These are phyloP conservation scores for Schizopygopsis malacanthus DNA, from an alignment of 2,797 vertebrate species.

Conservation along the genomic window DNA sequence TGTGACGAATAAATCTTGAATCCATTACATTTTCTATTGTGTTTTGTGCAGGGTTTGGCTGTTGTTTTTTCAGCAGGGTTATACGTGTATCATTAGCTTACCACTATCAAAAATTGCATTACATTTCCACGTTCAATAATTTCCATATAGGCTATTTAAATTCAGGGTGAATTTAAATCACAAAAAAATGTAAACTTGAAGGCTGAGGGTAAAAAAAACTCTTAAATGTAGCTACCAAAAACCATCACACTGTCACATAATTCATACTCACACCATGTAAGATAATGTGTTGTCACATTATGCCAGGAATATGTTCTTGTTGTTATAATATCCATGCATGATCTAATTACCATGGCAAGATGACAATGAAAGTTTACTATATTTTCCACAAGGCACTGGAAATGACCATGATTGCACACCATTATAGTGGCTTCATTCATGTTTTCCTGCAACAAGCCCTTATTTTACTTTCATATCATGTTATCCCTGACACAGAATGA, in stretches of 20 bases:
- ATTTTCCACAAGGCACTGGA: conserved; percentile 2
- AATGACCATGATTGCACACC: conserved; percentile 29
- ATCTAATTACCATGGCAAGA: conserved; percentile 7
- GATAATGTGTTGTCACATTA: background rate
- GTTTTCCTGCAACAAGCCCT: background rate
- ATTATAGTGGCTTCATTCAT: conserved; percentile 4
- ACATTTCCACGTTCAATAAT: background rate
- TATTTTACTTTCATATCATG: conserved; percentile 38
- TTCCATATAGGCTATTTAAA: background rate
- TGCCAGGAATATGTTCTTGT: conserved; percentile 11
- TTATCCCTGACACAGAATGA: conserved; percentile 2
- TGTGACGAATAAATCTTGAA: too few relatives aligned
- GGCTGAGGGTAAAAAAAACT: background rate
- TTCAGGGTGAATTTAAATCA: background rate
- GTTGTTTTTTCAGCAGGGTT: too few relatives aligned
- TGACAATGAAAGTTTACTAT: background rate
- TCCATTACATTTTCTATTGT: too few relatives aligned
- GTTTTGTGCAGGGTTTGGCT: too few relatives aligned
- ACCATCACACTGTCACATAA: background rate
- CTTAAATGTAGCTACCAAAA: background rate
- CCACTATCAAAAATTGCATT: background rate
- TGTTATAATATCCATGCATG: background rate
- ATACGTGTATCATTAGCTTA: too few relatives aligned
- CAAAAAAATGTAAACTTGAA: background rate
- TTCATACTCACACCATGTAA: background rate